Percentiles rank a stretch among this genome's conserved stretches.
phyloP scores from a whole-genome alignment of 2,797 vertebrate genomes.

The Tokudaia muenninki region DNA sequence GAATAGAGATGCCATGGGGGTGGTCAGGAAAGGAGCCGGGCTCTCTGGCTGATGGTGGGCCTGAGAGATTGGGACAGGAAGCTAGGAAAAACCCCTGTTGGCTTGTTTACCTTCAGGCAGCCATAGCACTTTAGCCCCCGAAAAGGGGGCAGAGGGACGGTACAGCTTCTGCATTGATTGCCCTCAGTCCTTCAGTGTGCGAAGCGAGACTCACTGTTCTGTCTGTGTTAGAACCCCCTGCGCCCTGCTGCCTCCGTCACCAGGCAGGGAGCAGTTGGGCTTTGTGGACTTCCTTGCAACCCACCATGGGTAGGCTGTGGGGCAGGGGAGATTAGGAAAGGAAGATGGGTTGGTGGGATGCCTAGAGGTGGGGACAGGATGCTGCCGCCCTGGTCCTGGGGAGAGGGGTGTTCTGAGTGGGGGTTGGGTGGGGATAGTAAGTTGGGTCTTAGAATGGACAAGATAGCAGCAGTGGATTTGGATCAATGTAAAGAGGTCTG shows the following conservation, averaged over 20 bases:
- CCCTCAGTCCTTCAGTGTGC: constrained; percentile 22
- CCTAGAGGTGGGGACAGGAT: neutral
- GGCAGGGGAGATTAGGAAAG: neutral
- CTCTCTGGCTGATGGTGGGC: constrained; percentile 29
- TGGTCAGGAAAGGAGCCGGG: constrained; percentile 62
- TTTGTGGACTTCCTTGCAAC: neutral
- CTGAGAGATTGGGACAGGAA: constrained; percentile 1
- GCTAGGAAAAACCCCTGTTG: constrained; percentile 70
- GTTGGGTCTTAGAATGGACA: constrained; percentile 10
- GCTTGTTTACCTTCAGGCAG: constrained; percentile 77
- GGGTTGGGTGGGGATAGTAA: neutral
- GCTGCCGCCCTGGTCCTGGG: neutral
- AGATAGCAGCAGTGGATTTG: neutral
- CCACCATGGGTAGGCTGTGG: neutral
- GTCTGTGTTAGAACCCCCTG: neutral
- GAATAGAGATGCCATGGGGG: constrained; percentile 73
- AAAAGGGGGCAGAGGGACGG: constrained; percentile 50
- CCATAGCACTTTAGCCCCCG: constrained; percentile 70
- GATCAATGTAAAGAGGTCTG: neutral
- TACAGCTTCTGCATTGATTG: constrained; percentile 67
- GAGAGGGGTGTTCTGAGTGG: neutral
- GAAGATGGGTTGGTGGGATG: neutral
- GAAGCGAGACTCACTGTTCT: neutral
- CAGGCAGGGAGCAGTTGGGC: neutral
- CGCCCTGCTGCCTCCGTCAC: neutral